Percentiles rank a stretch among this genome's conserved stretches.
These are phyloP conservation scores for Manis pentadactyla DNA, from an alignment of 2,797 vertebrate species.

Conservation along the genomic window DNA sequence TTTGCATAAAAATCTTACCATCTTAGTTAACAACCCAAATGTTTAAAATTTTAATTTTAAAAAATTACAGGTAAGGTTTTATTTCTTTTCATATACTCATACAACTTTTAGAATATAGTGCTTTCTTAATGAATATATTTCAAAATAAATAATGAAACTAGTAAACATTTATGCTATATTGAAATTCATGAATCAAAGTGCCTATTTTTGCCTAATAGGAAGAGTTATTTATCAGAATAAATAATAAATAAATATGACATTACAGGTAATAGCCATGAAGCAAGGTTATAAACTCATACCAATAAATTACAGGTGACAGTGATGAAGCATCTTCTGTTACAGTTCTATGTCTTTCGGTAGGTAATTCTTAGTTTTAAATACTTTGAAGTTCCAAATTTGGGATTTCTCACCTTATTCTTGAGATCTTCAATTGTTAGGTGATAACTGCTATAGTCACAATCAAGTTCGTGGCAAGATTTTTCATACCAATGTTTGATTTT, in stretches of 20 bases:
- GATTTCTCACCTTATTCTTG: constrained; percentile 92
- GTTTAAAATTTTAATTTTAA: neutral
- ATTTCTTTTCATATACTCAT: neutral
- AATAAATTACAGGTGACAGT: neutral
- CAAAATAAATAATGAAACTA: constrained; percentile 8
- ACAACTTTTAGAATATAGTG: neutral
- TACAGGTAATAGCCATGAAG: neutral
- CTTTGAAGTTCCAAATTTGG: neutral
- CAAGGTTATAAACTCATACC: no score
- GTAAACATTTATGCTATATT: neutral
- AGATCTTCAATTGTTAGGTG: constrained; percentile 91
- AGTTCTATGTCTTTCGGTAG: neutral
- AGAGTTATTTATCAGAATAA: constrained; percentile 26
- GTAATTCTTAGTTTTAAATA: neutral
- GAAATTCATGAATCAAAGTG: neutral
- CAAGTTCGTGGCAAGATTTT: constrained; percentile 76
- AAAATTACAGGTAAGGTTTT: constrained; percentile 14
- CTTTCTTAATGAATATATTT: constrained; percentile 35
- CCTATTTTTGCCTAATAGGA: constrained; percentile 4
- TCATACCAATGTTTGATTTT: constrained; percentile 93
- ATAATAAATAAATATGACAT: neutral
- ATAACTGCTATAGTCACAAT: constrained; percentile 90
- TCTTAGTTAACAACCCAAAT: neutral
- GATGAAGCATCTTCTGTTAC: neutral
- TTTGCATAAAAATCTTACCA: neutral